Evolutionary conservation across 1,140 invertebrate genomes (phyloP).

Genomic region (Cepaea nemoralis): DNA sequence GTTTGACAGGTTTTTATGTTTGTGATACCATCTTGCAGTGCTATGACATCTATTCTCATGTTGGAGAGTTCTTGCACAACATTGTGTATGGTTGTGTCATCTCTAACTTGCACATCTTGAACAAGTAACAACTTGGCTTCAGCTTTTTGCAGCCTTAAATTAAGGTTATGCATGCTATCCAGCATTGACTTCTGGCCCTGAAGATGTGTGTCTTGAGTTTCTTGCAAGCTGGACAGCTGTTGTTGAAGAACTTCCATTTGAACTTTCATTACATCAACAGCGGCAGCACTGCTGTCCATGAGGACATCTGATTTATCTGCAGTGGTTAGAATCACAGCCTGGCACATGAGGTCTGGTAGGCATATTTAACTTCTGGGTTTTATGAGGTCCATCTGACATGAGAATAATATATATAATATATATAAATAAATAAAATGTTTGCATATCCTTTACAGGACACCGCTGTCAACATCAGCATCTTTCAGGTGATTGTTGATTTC

Average conservation of each 20-base stretch:
- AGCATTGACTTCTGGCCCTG: neutral
- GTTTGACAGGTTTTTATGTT: neutral
- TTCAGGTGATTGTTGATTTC: too few relatives aligned
- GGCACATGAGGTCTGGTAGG: too few relatives aligned
- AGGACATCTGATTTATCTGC: neutral
- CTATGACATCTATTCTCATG: neutral
- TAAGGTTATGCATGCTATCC: neutral
- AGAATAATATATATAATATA: too few relatives aligned
- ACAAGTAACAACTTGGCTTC: neutral
- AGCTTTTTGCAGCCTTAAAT: neutral
- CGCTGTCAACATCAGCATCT: too few relatives aligned
- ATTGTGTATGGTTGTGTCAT: neutral
- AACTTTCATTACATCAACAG: neutral
- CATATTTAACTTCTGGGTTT: too few relatives aligned
- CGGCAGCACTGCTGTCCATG: neutral
- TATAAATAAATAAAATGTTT: too few relatives aligned
- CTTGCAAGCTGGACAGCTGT: neutral
- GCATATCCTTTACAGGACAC: too few relatives aligned
- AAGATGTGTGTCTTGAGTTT: neutral
- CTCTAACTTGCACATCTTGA: neutral
- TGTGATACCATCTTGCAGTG: neutral
- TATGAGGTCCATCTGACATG: too few relatives aligned
- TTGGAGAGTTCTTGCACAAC: neutral
- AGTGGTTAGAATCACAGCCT: too few relatives aligned
- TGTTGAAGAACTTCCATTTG: neutral